These are phyloP conservation scores for Nemurella pictetii DNA, from an alignment of 2,888 invertebrate genomes.

Conservation along the genomic window DNA sequence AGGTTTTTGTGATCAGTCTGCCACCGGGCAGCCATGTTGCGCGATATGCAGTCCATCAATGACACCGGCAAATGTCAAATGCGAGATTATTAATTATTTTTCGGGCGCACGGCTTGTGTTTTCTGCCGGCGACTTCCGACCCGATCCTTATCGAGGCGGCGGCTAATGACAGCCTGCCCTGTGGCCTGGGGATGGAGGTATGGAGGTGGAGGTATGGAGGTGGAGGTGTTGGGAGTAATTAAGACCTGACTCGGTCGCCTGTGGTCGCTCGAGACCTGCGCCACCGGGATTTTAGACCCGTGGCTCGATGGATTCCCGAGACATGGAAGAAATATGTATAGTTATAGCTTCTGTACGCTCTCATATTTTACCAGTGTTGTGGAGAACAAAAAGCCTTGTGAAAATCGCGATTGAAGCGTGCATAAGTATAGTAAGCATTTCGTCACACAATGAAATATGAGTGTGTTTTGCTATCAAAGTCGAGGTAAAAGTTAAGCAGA, in stretches of 20 bases:
- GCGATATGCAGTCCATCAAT: neutral
- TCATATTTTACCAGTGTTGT: no score
- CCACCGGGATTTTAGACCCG: neutral
- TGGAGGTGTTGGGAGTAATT: neutral
- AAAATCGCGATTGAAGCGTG: neutral
- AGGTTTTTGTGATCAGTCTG: neutral
- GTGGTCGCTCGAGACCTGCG: neutral
- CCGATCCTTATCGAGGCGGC: neutral
- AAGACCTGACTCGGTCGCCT: neutral
- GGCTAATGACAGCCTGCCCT: neutral
- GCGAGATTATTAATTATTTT: conserved; percentile 9
- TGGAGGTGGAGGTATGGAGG: neutral
- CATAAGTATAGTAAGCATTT: neutral
- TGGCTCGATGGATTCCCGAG: neutral
- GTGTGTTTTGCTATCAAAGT: no score
- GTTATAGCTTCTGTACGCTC: no score
- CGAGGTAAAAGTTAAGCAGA: no score
- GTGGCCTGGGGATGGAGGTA: neutral
- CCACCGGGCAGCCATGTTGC: neutral
- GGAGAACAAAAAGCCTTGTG: neutral
- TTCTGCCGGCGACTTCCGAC: neutral
- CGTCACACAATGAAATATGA: neutral
- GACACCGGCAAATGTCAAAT: neutral
- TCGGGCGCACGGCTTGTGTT: conserved; percentile 1
- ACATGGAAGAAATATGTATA: no score